These are phyloP conservation scores for Zaprionus lachaisei DNA, from an alignment of 1,140 invertebrate genomes.

Conservation along the genomic window DNA sequence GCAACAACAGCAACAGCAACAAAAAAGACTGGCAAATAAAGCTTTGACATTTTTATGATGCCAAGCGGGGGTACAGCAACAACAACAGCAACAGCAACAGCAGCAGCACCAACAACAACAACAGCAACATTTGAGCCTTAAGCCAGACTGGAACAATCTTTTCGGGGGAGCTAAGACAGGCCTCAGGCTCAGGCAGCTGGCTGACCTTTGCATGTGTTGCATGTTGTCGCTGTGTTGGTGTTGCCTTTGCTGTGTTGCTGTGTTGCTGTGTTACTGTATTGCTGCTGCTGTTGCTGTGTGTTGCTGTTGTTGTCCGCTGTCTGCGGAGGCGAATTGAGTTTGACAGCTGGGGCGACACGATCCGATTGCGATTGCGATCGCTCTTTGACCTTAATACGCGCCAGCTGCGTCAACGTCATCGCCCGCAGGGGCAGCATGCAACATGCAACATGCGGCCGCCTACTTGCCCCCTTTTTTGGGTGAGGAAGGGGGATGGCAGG, in stretches of 20 bases:
- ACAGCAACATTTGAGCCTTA: conserved; percentile 14
- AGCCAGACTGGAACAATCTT: conserved; percentile 63
- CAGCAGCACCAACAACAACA: conserved; percentile 19
- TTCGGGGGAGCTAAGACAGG: conserved; percentile 54
- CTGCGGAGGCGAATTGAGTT: conserved; percentile 77
- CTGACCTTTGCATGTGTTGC: conserved; percentile 74
- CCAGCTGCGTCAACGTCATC: conserved; percentile 77
- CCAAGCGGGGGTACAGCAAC: conserved; percentile 64
- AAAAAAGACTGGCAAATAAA: conserved; percentile 74
- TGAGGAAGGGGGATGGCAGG: not conserved
- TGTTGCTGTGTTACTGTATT: not conserved
- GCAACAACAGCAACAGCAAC: conserved; percentile 46
- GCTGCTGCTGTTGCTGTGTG: conserved; percentile 9
- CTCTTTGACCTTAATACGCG: conserved; percentile 83
- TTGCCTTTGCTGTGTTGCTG: conserved; percentile 11
- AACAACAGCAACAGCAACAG: conserved; percentile 14
- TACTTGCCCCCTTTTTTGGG: not conserved
- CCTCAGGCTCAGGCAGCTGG: conserved; percentile 53
- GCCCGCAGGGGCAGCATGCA: conserved; percentile 21
- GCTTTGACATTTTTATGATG: conserved; percentile 84
- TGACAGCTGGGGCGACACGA: conserved; percentile 81
- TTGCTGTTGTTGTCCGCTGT: conserved; percentile 30
- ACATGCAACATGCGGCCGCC: conserved; percentile 9
- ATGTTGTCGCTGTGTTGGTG: conserved; percentile 23
- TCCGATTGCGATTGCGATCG: conserved; percentile 80